Percentiles rank a stretch among this genome's conserved stretches.
phyloP scores from a whole-genome alignment of 1,140 invertebrate genomes.

The Charaxes varanes region DNA sequence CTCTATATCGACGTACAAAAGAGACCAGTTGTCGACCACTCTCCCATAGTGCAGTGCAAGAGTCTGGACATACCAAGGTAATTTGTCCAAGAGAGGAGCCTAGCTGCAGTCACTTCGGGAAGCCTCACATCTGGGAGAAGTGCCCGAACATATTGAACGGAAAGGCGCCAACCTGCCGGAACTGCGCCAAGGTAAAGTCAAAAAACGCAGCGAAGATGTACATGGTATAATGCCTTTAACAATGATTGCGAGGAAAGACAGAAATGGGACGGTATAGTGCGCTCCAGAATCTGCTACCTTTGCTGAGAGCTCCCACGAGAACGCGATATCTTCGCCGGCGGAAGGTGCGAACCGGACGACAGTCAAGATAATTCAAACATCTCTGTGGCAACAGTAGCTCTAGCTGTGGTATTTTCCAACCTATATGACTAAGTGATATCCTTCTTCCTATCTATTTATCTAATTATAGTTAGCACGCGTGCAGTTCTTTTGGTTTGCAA shows the following conservation, averaged over 20 bases:
- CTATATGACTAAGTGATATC: too few relatives aligned
- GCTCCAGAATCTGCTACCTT: conserved; percentile 5
- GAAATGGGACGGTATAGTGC: conserved; percentile 16
- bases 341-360: conserved; percentile 2
- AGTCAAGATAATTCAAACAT: conserved; percentile 14
- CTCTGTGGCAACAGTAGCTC: conserved; percentile 15
- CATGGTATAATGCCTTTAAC: conserved; percentile 8
- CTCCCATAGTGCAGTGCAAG: conserved; percentile 16
- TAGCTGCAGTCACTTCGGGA: conserved; percentile 7
- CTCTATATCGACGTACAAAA: not conserved
- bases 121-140: not conserved
- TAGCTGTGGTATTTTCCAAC: too few relatives aligned
- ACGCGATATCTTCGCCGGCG: too few relatives aligned
- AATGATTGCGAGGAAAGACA: conserved; percentile 8
- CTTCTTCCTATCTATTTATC: too few relatives aligned
- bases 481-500: too few relatives aligned
- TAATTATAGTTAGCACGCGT: too few relatives aligned
- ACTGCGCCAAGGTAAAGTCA: not conserved
- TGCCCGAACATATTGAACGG: not conserved
- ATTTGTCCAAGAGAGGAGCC: conserved; percentile 1
- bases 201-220: not conserved
- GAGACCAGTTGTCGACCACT: conserved; percentile 5
- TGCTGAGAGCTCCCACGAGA: conserved; percentile 16
- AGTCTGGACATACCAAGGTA: conserved; percentile 7
- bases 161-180: not conserved